Evolutionary conservation across 2,888 invertebrate species (phyloP).

Genomic region (Epicampocera succincta): DNA sequence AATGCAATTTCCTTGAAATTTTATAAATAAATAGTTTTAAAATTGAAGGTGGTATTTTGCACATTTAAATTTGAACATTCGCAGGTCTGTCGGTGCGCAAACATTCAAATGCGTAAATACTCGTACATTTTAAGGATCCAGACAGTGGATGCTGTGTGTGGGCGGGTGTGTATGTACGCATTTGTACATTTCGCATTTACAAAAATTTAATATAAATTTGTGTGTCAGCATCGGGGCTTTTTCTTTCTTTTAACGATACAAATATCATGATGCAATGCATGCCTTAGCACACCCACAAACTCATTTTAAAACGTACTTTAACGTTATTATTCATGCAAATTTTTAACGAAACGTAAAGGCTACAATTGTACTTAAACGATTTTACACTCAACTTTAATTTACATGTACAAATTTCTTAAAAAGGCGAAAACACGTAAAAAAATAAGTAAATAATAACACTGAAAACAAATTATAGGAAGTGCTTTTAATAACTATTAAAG

Average conservation of each 20-base stretch:
- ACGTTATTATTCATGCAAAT: constrained; percentile 20
- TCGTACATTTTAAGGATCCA: too few species aligned
- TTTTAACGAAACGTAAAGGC: background rate
- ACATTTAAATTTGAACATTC: too few species aligned
- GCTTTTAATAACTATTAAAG: background rate
- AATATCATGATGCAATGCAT: background rate
- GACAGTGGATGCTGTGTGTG: too few species aligned
- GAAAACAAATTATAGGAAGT: background rate
- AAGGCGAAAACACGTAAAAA: background rate
- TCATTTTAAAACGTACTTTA: background rate
- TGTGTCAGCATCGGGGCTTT: background rate
- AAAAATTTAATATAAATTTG: too few species aligned
- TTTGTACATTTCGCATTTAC: too few species aligned
- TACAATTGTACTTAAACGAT: constrained; percentile 15
- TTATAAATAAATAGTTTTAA: too few species aligned
- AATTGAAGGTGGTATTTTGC: too few species aligned
- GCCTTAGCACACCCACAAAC: background rate
- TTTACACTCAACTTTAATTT: constrained; percentile 24
- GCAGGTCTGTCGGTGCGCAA: too few species aligned
- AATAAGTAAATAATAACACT: background rate
- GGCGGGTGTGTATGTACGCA: too few species aligned
- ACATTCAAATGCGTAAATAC: too few species aligned
- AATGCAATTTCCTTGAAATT: too few species aligned
- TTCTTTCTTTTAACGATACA: constrained; percentile 5
- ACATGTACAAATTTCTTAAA: background rate